These are phyloP conservation scores for Drosophila triauraria DNA, from an alignment of 1,140 invertebrate species.

Conservation along the genomic window DNA sequence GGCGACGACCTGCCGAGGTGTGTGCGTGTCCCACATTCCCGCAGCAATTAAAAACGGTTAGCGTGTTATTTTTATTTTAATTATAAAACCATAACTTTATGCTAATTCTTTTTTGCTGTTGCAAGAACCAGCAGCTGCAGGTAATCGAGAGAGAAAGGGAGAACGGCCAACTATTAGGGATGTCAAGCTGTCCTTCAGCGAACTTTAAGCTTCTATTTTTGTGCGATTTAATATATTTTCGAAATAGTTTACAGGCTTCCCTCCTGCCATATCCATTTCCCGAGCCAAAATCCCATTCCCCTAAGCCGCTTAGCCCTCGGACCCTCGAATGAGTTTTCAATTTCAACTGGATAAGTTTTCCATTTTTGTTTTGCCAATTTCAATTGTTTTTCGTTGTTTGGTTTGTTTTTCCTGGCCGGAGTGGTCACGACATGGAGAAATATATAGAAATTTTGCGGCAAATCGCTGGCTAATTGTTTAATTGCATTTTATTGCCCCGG, in stretches of 20 bases:
- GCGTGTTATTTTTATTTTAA: conserved; percentile 68
- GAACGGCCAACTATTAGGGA: neutral
- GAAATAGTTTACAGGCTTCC: neutral
- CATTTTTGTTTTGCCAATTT: conserved; percentile 24
- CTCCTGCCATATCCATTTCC: conserved; percentile 1
- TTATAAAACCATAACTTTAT: conserved; percentile 67
- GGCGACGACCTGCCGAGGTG: conserved; percentile 21
- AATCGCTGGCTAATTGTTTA: conserved; percentile 59
- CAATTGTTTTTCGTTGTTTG: conserved; percentile 14
- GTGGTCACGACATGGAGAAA: conserved; percentile 7
- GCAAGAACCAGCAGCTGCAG: conserved; percentile 1
- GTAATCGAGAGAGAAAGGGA: too few species aligned
- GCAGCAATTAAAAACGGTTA: conserved; percentile 58
- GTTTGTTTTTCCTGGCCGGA: conserved; percentile 4
- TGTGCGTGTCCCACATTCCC: conserved; percentile 55
- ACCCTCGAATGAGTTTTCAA: conserved; percentile 3
- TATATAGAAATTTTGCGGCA: conserved; percentile 27
- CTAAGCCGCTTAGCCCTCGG: conserved; percentile 38
- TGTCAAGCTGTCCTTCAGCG: conserved; percentile 1
- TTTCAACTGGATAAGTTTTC: conserved; percentile 21
- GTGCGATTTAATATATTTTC: conserved; percentile 4
- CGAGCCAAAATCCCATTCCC: neutral
- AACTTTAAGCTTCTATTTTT: neutral
- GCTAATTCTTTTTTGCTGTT: conserved; percentile 45
- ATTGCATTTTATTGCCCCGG: conserved; percentile 59